These are phyloP conservation scores for Synergus itoensis DNA, from an alignment of 2,888 invertebrate genomes.

Conservation along the genomic window DNA sequence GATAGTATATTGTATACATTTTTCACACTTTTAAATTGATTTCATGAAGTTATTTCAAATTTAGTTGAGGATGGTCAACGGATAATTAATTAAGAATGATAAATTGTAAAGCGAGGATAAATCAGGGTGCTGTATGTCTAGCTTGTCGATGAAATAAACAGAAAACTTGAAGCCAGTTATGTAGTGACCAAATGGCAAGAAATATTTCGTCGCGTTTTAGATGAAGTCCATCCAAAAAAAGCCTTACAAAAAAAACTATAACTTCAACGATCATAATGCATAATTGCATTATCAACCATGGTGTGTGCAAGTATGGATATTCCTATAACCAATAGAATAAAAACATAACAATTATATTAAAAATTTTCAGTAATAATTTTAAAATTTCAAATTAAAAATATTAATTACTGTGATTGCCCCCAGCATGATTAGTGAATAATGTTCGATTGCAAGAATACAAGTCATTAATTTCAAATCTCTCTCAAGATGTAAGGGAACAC, in stretches of 20 bases:
- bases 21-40: no score
- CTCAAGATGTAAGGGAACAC: slow-evolving; percentile 66
- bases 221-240: slow-evolving; percentile 73
- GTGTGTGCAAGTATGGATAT: slow-evolving; percentile 73
- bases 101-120: background rate
- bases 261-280: slow-evolving; percentile 73
- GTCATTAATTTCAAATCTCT: slow-evolving; percentile 75
- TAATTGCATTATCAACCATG: slow-evolving; percentile 75
- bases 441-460: slow-evolving; percentile 74
- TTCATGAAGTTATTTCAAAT: no score
- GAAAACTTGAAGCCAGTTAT: slow-evolving; percentile 76
- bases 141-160: slow-evolving; percentile 72
- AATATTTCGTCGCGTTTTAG: slow-evolving; percentile 71
- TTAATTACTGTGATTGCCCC: slow-evolving; percentile 72
- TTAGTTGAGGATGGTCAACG: background rate
- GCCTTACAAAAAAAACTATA: slow-evolving; percentile 68
- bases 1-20: background rate
- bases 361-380: background rate
- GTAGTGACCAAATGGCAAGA: slow-evolving; percentile 66
- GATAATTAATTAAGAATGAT: background rate
- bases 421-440: slow-evolving; percentile 73
- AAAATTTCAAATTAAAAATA: slow-evolving; percentile 28
- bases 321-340: slow-evolving; percentile 60
- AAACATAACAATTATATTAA: slow-evolving; percentile 33
- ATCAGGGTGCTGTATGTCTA: slow-evolving; percentile 43